Conservation (phyloP, 2,888 invertebrate species). For the Epirrhoe tristata region DNA sequence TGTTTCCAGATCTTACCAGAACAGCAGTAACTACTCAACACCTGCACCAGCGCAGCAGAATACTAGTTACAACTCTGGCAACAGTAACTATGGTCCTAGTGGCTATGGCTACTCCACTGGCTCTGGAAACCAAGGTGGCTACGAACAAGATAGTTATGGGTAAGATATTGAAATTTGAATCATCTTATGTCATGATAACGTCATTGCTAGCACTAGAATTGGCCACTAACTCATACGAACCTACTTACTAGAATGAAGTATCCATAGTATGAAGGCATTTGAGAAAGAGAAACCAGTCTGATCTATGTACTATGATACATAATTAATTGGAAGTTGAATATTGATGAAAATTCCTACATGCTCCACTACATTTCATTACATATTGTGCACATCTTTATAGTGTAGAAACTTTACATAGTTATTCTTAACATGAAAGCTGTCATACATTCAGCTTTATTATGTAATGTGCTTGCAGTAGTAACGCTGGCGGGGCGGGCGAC, state of each 20-base stretch:
- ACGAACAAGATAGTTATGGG: conserved; percentile 77
- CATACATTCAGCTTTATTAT: background rate
- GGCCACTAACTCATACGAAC: too few species aligned
- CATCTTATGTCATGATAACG: background rate
- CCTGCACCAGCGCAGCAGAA: conserved; percentile 62
- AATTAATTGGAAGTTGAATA: too few species aligned
- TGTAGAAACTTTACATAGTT: too few species aligned
- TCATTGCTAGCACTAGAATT: too few species aligned
- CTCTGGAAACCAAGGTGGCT: conserved; percentile 61
- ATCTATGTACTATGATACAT: too few species aligned
- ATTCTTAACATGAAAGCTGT: too few species aligned
- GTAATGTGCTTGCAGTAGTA: conserved; percentile 40
- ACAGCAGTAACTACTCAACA: conserved; percentile 62
- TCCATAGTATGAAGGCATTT: too few species aligned
- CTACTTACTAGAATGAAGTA: too few species aligned
- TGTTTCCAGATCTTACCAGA: conserved; percentile 70
- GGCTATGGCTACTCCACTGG: conserved; percentile 73
- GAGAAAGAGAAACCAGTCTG: too few species aligned
- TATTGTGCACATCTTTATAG: too few species aligned
- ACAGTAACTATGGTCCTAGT: conserved; percentile 59
- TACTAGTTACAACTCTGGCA: conserved; percentile 56
- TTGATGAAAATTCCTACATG: too few species aligned
- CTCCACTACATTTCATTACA: too few species aligned
- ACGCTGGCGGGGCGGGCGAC: conserved; percentile 71
- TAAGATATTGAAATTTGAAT: conserved; percentile 46